These are phyloP conservation scores for Venustoraphidia nigricollis DNA, from an alignment of 2,888 invertebrate genomes.

Conservation along the genomic window DNA sequence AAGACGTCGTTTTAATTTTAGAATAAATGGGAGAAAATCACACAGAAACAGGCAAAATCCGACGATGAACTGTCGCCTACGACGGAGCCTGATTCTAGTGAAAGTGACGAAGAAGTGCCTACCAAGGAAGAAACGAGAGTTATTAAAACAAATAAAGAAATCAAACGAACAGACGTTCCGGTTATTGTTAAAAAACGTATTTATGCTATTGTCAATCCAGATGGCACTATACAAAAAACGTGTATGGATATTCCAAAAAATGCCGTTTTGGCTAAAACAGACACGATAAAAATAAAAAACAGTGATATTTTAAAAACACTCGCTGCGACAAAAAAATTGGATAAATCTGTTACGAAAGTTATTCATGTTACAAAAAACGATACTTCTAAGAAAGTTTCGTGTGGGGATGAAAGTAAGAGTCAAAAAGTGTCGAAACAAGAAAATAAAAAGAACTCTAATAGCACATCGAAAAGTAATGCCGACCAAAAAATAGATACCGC, in stretches of 20 bases:
- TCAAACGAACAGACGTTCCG: background rate
- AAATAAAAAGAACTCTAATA: too few species aligned
- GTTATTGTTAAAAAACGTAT: background rate
- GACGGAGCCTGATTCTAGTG: conserved; percentile 7
- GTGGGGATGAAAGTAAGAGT: too few species aligned
- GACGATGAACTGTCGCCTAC: conserved; percentile 10
- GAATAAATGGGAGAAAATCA: too few species aligned
- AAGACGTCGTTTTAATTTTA: too few species aligned
- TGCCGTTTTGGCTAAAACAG: background rate
- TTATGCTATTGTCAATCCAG: conserved; percentile 1
- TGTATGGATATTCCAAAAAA: conserved; percentile 3
- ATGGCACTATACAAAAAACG: conserved; percentile 1
- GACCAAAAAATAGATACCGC: too few species aligned
- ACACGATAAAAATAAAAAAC: conserved; percentile 1
- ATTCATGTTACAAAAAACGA: too few species aligned
- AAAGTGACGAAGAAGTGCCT: conserved; percentile 4
- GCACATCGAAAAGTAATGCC: too few species aligned
- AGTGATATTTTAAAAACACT: conserved; percentile 3
- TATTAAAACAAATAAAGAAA: background rate
- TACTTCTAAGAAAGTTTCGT: too few species aligned
- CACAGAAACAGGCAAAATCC: too few species aligned
- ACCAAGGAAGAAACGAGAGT: background rate
- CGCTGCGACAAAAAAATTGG: too few species aligned
- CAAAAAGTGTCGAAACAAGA: too few species aligned
- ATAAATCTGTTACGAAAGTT: too few species aligned